Base-by-base conservation (phyloP, 2,113 vertebrate genomes). In the Aplodontia rufa region DNA sequence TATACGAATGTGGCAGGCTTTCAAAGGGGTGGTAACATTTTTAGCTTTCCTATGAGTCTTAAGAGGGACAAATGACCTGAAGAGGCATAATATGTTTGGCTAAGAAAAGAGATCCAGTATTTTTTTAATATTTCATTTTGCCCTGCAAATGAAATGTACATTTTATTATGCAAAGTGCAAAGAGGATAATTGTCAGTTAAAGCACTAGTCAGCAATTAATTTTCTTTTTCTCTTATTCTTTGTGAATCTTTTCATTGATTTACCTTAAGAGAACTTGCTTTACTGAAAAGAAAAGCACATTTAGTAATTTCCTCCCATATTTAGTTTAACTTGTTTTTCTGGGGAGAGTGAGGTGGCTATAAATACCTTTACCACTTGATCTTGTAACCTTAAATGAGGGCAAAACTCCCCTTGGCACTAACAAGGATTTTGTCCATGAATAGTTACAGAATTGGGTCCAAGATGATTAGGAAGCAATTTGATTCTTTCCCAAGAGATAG, bases 311-410 rank as follows among this genome's bases (percentile, higher is more conserved):
- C 2, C 26, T 35, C 80, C 80, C 66, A 60, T 72, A 90, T 45
- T 53, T 82, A 91, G 75, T 96, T 94, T 91, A 86, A 94, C 35
- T 96, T 93, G 93, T 91, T 92, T 97, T 97, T 87, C 40, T 64
- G 68, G 58, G 55, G 49, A 97, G 49, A 94, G 72, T 58, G 45
- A 96, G 76, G 53, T 95, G 51, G 91, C 95, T 97, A 97, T 97
- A 97, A 97, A 98, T 97, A 96, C 86, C 53, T 96, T 95, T 90
- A 94, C 53, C 91, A 93, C 93, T 98, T 97, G 96, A 97, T 98
- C 94, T 95, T 96, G 40, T 96, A 96, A 94, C 92, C 96, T 93
- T 95, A 97, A 98, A 97, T 87, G 87, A 95, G 90, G 95, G 87
- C 87, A 93, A 95, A 97, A 95, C 93, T 96, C 93, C 83, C 87